Percentiles rank a stretch among this genome's conserved stretches.
Evolutionary conservation across 2,113 vertebrate species (phyloP).

Genomic region (Pluvialis apricaria): DNA sequence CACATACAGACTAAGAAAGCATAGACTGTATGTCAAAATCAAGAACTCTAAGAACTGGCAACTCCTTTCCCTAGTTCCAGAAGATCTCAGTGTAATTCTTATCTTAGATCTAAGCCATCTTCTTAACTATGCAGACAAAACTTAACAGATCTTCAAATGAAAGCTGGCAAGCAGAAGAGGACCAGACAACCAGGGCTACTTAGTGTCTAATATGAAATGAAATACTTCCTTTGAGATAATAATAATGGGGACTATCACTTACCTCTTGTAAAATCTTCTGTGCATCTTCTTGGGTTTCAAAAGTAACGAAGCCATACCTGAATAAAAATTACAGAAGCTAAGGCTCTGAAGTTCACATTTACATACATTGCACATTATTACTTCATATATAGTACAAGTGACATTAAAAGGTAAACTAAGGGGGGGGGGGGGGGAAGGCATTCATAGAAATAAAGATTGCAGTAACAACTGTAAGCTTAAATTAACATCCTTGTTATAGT

Average conservation of each 20-base stretch:
- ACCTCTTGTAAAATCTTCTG: conserved; percentile 85
- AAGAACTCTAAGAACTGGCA: not conserved
- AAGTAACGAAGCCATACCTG: conserved; percentile 91
- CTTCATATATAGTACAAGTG: not conserved
- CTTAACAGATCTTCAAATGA: not conserved
- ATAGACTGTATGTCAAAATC: not conserved
- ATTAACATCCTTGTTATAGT: not conserved
- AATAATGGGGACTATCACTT: conserved; percentile 1
- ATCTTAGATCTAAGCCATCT: not conserved
- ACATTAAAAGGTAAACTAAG: not conserved
- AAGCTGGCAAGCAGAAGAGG: not conserved
- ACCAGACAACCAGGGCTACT: not conserved
- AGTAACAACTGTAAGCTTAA: not conserved
- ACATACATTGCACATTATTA: not conserved
- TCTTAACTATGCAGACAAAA: not conserved
- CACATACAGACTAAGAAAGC: not conserved
- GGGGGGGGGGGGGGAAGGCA: not conserved
- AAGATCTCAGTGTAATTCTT: not conserved
- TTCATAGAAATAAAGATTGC: rapidly evolving
- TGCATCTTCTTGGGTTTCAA: conserved; percentile 85
- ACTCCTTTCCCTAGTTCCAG: not conserved
- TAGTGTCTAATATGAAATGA: not conserved
- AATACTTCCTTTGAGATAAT: not conserved
- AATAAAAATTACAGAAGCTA: conserved; percentile 13
- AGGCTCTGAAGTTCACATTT: not conserved